These are phyloP conservation scores for Himalopsyche tibetana DNA, from an alignment of 2,888 invertebrate genomes.

Conservation along the genomic window DNA sequence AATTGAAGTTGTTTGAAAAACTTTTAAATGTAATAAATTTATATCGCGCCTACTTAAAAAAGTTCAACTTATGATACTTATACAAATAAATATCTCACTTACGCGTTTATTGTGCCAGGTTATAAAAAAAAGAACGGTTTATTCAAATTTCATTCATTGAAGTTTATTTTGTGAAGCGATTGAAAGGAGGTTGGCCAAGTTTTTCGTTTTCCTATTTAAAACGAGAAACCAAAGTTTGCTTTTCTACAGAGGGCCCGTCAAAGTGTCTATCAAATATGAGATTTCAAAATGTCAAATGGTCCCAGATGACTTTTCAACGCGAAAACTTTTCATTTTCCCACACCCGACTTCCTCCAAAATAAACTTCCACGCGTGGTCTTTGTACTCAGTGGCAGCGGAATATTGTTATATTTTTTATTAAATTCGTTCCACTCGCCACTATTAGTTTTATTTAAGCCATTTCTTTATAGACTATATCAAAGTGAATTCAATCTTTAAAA, in stretches of 20 bases:
- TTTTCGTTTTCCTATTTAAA: slow-evolving; percentile 43
- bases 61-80: neutral
- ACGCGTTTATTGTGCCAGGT: slow-evolving; percentile 22
- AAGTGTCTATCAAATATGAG: slow-evolving; percentile 43
- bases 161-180: slow-evolving; percentile 36
- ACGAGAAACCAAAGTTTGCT: slow-evolving; percentile 31
- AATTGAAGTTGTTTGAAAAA: neutral
- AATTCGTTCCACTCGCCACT: neutral
- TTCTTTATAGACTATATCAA: no score
- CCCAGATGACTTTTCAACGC: slow-evolving; percentile 35
- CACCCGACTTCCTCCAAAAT: neutral
- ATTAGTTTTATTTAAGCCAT: neutral
- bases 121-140: slow-evolving; percentile 17
- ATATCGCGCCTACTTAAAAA: neutral
- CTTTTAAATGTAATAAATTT: slow-evolving; percentile 10
- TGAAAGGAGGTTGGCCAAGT: slow-evolving; percentile 10
- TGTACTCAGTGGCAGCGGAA: neutral
- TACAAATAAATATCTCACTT: slow-evolving; percentile 28
- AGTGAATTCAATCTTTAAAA: no score
- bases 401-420: slow-evolving; percentile 15
- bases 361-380: slow-evolving; percentile 36
- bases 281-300: slow-evolving; percentile 43
- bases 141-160: slow-evolving; percentile 42
- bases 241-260: slow-evolving; percentile 26
- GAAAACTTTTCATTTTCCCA: slow-evolving; percentile 31